Percentiles rank a stretch among this genome's conserved stretches.
phyloP scores from a whole-genome alignment of 2,888 invertebrate genomes.

The Melanargia galathea region DNA sequence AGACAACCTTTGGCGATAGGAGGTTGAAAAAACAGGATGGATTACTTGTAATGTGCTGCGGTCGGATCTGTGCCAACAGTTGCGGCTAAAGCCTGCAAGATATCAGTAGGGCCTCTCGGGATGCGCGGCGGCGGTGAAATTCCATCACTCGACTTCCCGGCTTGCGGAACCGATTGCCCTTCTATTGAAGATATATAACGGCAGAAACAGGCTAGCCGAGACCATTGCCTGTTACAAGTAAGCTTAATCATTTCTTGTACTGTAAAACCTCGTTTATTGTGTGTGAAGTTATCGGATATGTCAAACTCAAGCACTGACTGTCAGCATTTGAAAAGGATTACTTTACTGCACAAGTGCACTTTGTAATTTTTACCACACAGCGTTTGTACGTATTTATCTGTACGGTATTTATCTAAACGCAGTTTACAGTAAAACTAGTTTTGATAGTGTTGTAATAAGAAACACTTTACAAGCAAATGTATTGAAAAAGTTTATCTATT shows the following conservation, averaged over 20 bases:
- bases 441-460: too few relatives aligned
- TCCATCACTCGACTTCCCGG: conserved; percentile 62
- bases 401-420: too few relatives aligned
- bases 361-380: too few relatives aligned
- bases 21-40: too few relatives aligned
- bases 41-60: conserved; percentile 91
- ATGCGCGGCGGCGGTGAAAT: conserved; percentile 86
- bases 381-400: too few relatives aligned
- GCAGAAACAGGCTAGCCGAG: conserved; percentile 60
- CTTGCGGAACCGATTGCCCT: conserved; percentile 66
- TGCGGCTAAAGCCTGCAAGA: conserved; percentile 89
- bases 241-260: background rate
- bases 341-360: too few relatives aligned
- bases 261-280: background rate
- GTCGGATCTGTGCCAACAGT: conserved; percentile 91
- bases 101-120: conserved; percentile 90
- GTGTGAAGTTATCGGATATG: background rate
- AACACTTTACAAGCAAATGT: too few relatives aligned
- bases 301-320: too few relatives aligned
- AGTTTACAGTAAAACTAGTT: too few relatives aligned
- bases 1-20: too few relatives aligned
- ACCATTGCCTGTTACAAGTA: conserved; percentile 60
- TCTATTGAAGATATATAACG: conserved; percentile 64
- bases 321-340: too few relatives aligned
- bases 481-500: too few relatives aligned